These are phyloP conservation scores for Popillia japonica DNA, from an alignment of 1,140 invertebrate species.

Conservation along the genomic window DNA sequence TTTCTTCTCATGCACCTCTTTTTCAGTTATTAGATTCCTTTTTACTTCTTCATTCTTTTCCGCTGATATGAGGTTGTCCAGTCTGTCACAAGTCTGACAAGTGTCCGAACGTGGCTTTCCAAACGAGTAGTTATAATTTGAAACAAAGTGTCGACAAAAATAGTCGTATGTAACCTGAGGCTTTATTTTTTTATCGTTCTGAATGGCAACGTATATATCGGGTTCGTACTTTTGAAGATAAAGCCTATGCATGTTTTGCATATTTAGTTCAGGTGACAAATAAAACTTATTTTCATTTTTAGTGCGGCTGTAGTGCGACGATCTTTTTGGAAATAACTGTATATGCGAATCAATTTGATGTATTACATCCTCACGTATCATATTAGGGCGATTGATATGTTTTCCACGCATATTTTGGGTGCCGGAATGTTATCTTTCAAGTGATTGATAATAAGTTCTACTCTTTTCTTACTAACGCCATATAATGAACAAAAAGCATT, in stretches of 20 bases:
- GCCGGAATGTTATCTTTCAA: too few relatives aligned
- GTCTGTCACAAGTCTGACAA: constrained; percentile 43
- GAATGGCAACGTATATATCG: too few relatives aligned
- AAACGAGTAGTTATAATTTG: too few relatives aligned
- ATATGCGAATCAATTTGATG: constrained; percentile 39
- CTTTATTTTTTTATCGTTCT: constrained; percentile 35
- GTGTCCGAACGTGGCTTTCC: constrained; percentile 41
- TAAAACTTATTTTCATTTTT: constrained; percentile 44
- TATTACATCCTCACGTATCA: constrained; percentile 31
- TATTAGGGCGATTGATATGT: constrained; percentile 37
- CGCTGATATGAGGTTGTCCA: constrained; percentile 40
- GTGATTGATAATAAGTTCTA: constrained; percentile 38
- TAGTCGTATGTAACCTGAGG: constrained; percentile 45
- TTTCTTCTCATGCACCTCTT: too few relatives aligned
- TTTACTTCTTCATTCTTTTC: too few relatives aligned
- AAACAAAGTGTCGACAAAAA: too few relatives aligned
- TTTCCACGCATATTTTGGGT: constrained; percentile 34
- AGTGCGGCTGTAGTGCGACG: constrained; percentile 40
- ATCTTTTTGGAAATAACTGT: too few relatives aligned
- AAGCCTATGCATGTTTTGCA: constrained; percentile 39
- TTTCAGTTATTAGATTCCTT: constrained; percentile 31
- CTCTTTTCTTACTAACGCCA: constrained; percentile 38
- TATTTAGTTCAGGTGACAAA: constrained; percentile 44
- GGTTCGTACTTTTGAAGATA: constrained; percentile 42
- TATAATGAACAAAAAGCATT: constrained; percentile 40